Evolutionary conservation across 2,888 invertebrate genomes (phyloP), one percentile per base, ranked within the genome.

Genomic region (Brassicogethes aeneus): DNA sequence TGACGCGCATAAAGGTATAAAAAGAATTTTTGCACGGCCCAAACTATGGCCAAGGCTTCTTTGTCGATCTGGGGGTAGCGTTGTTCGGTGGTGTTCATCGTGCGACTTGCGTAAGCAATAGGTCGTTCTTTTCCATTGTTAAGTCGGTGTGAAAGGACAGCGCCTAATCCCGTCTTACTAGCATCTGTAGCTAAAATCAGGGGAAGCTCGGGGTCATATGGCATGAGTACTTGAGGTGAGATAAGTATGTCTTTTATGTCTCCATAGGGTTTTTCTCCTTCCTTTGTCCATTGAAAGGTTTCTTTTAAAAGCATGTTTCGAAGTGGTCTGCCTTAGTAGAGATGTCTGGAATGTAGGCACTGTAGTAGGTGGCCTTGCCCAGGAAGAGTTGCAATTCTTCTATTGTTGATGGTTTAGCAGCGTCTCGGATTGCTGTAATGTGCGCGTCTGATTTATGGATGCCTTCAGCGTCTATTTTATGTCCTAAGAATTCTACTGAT

Each of bases 41-140:
- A 45, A 8, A 42, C 17, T 10, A 48, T 43, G 8, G 47, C 37
- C 8, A 45, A 30, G 23, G 40, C 45, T 31, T 49, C 47, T 17
- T 49, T 47, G 33, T 50, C 45, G 8, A 50, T 44, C 23, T 50
- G 48, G 10, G 44, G 40, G 32, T 45, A 43, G n/a, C 31, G 31
- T 34, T 29, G 32, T 29, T 43, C 45, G 12, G 44, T 39, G 16
- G 12, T 17, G 2, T 17, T 42, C 42, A 48, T 34, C n/a, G 46
- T 44, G 3, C 40, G 41, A 23, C 39, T 41, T 7, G 46, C 44
- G 14, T 42, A 44, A 3, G 42, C 44, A 13, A 45, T 36, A 7
- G 42, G 47, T 7, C 38, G 30, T 5, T 33, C 32, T 17, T 33
- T 17, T 13, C 15, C 15, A 3, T 32, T 13, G 8, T 36, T n/a